These are phyloP conservation scores for Drosophila meridionalis DNA, from an alignment of 2,888 invertebrate genomes.

Conservation along the genomic window DNA sequence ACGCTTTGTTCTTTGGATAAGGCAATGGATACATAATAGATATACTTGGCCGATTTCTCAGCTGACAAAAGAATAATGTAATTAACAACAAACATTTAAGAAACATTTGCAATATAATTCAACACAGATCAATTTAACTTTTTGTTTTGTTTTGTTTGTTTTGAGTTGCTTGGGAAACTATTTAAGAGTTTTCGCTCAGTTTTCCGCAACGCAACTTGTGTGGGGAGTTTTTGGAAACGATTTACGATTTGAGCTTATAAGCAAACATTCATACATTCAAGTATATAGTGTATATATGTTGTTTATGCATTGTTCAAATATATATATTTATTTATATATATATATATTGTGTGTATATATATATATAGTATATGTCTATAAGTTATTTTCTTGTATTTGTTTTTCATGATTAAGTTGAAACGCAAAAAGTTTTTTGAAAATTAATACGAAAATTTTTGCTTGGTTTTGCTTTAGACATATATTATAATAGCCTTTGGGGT, in stretches of 20 bases:
- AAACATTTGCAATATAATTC: slow-evolving; percentile 31
- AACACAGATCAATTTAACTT: slow-evolving; percentile 33
- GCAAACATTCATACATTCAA: slow-evolving; percentile 70
- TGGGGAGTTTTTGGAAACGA: slow-evolving; percentile 10
- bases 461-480: slow-evolving; percentile 13
- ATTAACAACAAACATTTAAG: slow-evolving; percentile 35
- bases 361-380: slow-evolving; percentile 40
- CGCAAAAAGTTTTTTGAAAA: slow-evolving; percentile 37
- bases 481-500: neutral
- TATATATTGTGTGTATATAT: slow-evolving; percentile 23
- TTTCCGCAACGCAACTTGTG: slow-evolving; percentile 17
- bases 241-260: slow-evolving; percentile 54
- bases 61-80: slow-evolving; percentile 38
- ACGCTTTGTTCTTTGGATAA: slow-evolving; percentile 57
- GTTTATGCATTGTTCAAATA: slow-evolving; percentile 47
- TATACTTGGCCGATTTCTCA: slow-evolving; percentile 27
- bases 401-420: slow-evolving; percentile 21
- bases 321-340: slow-evolving; percentile 30
- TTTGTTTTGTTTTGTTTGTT: neutral
- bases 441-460: slow-evolving; percentile 29
- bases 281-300: slow-evolving; percentile 60
- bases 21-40: slow-evolving; percentile 66
- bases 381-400: slow-evolving; percentile 29
- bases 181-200: neutral
- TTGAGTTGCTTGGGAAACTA: slow-evolving; percentile 8